Conservation (phyloP, 2,113 vertebrate species). For the Ammospiza caudacuta region DNA sequence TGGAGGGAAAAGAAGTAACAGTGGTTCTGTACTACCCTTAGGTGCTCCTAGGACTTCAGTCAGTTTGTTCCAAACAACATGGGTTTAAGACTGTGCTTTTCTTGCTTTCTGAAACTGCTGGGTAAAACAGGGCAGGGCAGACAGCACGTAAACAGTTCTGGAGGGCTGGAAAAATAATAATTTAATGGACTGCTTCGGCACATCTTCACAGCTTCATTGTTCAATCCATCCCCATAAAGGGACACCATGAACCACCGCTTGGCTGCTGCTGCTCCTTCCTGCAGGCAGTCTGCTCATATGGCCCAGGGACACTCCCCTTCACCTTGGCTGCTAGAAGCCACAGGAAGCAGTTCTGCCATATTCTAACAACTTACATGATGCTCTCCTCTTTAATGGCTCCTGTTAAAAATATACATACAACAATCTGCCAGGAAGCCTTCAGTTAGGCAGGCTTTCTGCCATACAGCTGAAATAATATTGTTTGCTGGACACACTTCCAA, state of each 20-base stretch:
- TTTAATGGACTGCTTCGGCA: slow-evolving; percentile 57
- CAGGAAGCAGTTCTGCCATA: slow-evolving; percentile 10
- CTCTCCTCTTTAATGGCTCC: slow-evolving; percentile 1
- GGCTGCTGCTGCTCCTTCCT: slow-evolving; percentile 21
- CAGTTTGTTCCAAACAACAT: not conserved
- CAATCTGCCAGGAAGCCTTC: not conserved
- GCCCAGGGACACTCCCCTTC: not conserved
- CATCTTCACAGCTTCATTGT: slow-evolving; percentile 65
- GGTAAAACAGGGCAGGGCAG: not conserved
- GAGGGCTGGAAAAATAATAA: slow-evolving; percentile 53
- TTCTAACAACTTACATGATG: not conserved
- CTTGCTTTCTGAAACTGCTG: not conserved
- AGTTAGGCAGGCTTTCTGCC: slow-evolving; percentile 20
- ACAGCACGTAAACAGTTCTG: slow-evolving; percentile 37
- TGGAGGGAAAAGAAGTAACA: not conserved
- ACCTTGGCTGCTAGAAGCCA: slow-evolving; percentile 9
- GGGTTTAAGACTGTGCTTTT: not conserved
- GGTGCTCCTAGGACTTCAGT: not conserved
- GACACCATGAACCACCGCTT: not conserved
- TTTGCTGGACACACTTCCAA: slow-evolving; percentile 44
- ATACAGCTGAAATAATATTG: slow-evolving; percentile 1
- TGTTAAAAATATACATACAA: not conserved
- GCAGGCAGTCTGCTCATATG: not conserved
- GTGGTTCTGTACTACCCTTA: not conserved
- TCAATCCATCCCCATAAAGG: not conserved